Percentiles rank a stretch among this genome's conserved stretches.
Conservation (phyloP, 1,140 invertebrate species). For the Drosophila burlai region DNA sequence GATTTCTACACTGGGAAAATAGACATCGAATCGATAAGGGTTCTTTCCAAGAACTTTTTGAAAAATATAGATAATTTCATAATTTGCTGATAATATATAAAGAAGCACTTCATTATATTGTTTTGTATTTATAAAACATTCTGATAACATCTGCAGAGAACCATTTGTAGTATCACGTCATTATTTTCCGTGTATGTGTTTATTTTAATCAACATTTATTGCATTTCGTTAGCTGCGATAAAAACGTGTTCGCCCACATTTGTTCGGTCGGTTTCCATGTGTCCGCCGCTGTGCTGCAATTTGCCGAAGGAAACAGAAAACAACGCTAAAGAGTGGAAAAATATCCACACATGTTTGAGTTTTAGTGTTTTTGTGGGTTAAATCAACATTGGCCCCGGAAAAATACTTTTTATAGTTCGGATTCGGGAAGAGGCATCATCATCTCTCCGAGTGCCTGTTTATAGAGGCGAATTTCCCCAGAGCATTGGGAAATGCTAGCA, state of each 20-base stretch:
- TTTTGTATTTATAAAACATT: too few species aligned
- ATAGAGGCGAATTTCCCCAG: slow-evolving; percentile 34
- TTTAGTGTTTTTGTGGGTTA: slow-evolving; percentile 75
- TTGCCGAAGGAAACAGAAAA: slow-evolving; percentile 36
- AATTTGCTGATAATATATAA: background rate
- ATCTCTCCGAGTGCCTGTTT: slow-evolving; percentile 28
- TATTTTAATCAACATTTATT: slow-evolving; percentile 83
- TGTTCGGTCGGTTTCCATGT: slow-evolving; percentile 44
- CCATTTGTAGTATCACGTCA: background rate
- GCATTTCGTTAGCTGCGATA: slow-evolving; percentile 77
- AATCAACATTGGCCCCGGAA: slow-evolving; percentile 58
- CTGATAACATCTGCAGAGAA: background rate
- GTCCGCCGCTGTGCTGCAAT: slow-evolving; percentile 56
- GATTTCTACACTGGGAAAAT: slow-evolving; percentile 28
- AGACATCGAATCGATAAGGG: background rate
- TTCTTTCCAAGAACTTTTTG: too few species aligned
- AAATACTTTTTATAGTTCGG: slow-evolving; percentile 56
- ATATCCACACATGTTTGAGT: slow-evolving; percentile 70
- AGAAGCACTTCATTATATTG: too few species aligned
- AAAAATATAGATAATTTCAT: too few species aligned
- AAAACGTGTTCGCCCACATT: slow-evolving; percentile 83
- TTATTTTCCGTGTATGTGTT: slow-evolving; percentile 37
- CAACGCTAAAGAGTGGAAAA: slow-evolving; percentile 28
- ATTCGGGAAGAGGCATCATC: slow-evolving; percentile 33
- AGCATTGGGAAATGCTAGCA: slow-evolving; percentile 24